phyloP scores from a whole-genome alignment of 1,140 invertebrate genomes.

The Cotesia typhae region DNA sequence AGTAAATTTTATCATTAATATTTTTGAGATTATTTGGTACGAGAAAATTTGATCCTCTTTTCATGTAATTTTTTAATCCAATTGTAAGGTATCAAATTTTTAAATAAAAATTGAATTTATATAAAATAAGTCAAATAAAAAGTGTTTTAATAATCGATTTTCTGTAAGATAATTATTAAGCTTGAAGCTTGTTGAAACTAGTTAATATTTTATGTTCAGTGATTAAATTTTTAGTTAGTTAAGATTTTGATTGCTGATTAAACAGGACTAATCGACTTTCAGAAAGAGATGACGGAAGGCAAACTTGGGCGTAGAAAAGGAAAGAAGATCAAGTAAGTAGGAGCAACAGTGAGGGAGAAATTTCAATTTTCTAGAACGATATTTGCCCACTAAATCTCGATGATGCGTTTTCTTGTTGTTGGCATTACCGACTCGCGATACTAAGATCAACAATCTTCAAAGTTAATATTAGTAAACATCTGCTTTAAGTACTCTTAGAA shows the following conservation, averaged over 20 bases:
- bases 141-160: too few relatives aligned
- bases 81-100: too few relatives aligned
- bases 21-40: too few relatives aligned
- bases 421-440: neutral
- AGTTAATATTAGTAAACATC: neutral
- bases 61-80: too few relatives aligned
- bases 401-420: neutral
- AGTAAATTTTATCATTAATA: too few relatives aligned
- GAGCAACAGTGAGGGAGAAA: constrained; percentile 12
- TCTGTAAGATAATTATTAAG: too few relatives aligned
- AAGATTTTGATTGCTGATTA: neutral
- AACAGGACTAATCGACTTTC: constrained; percentile 19
- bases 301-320: too few relatives aligned
- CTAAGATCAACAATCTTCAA: neutral
- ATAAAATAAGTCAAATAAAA: too few relatives aligned
- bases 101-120: too few relatives aligned
- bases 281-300: neutral
- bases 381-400: constrained; percentile 17
- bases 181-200: neutral
- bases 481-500: too few relatives aligned
- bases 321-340: constrained; percentile 3
- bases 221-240: neutral
- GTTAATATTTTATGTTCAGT: neutral
- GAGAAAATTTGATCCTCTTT: too few relatives aligned
- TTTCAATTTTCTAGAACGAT: constrained; percentile 23